Base-by-base conservation (phyloP, 1,140 invertebrate species). In the Trachymyrmex septentrionalis region DNA sequence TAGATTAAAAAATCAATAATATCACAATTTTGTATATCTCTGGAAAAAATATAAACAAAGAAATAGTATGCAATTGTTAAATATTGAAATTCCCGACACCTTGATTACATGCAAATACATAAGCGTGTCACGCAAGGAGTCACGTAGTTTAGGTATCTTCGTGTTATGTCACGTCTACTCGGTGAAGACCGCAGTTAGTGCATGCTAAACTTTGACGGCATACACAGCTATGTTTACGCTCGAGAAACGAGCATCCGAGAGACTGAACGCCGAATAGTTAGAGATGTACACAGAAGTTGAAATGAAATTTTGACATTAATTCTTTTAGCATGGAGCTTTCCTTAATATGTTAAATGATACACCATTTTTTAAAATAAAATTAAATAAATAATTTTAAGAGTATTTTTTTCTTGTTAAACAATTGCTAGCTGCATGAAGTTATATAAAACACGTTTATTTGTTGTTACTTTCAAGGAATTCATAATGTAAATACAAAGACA, bases 131-230 rank as follows among this genome's bases (percentile, higher is more conserved):
- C 38, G 69, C 55, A 84, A 84, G 38, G 55, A 73, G 69, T 63
- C 80, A 75, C 67, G 69, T 82, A 84, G 55, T 84, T 84, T 34
- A 75, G 78, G 78, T 81, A 81, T 81, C 78, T 57, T 57, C 78
- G 78, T 81, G 66, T 81, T 81, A 81, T 81, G 78, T 81, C 66
- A 71, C 78, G 66, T 81, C 69, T 73, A 84, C 38, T 75, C 80
- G 27, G 69, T 84, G 69, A 84, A 75, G 80, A 75, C 80, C 80
- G 69, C 69, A 84, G 80, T 84, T 84, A 84, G 80, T 84, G 69
- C 69, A 84, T 84, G 69, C 80, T 84, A 84, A 84, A 84, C 80
- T 84, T 84, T 61, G 80, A 61, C 61, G 44, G 55, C 69, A 73
- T 61, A 82, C 69, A 84, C 30, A 71, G 69, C 55, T 84, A 82